Base-by-base conservation (phyloP, 2,113 vertebrate genomes). In the Petaurus breviceps region DNA sequence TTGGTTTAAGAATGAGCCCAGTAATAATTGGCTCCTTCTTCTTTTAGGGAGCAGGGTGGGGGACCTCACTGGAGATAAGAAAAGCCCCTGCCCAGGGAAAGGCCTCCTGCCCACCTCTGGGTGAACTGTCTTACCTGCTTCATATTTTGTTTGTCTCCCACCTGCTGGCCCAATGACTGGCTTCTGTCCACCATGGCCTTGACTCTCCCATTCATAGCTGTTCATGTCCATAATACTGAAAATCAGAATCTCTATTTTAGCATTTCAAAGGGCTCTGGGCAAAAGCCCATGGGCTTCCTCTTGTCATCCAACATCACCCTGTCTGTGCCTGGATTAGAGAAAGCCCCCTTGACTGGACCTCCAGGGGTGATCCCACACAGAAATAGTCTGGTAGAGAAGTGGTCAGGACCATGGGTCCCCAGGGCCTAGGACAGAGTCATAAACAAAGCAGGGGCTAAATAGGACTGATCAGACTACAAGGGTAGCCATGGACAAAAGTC, bases 161-260 rank as follows among this genome's bases (percentile, higher is more conserved):
- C 25, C 84, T 22, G 52, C 24, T 3, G 46, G 23, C n/a, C 43
- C 84, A 31, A 16, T 53, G 51, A 90, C 94, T 28, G 91, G 46
- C 90, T 95, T 96, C 93, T 97, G 97, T 96, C 93, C 11, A 55
- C 95, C 94, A 77, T 95, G 96, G 9, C 94, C 96, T 57, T n/a
- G 11, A 0, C 8, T 92, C 37, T 7, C 2, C 51, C 52, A 9
- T 19, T 96, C 93, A n/a, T 94, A 93, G 92, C 93, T 93, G 46
- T 52, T 53, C 94, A 90, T 22, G 25, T 97, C 96, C 55, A 95
- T 95, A 93, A 94, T 3, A 61, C 98, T 98, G 96, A 94, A 98
- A 98, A 97, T 46, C 96, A 31, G 97, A 84, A 57, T 77, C 26
- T 47, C 24, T 50, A 4, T 26, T 49, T 28, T 28, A 90, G 22